Evolutionary conservation across 2,888 invertebrate species (phyloP), one percentile per base, ranked within the genome.

Genomic region (Nemurella pictetii): DNA sequence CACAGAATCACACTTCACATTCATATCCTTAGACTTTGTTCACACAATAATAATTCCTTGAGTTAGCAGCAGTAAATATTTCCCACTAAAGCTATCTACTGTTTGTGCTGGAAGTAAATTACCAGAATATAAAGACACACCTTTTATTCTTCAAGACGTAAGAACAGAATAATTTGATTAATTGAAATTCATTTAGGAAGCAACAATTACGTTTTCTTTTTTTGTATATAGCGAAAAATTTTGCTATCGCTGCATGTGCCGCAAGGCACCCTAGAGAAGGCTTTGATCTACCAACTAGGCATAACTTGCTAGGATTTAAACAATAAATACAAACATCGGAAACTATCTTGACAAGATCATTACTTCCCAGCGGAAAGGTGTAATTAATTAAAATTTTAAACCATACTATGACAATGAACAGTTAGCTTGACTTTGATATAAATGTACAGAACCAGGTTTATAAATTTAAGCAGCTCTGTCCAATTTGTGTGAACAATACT

Each of bases 191-290:
- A 32, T 81, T 81, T 81, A 35, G 80, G 55, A 55, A 55, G 55
- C 55, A 20, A 55, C 55, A 81, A 81, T 35, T 81, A 35, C 20
- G 7, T 30, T 36, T 27, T 35, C 26, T 81, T 35, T 26, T 81
- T 5, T 75, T 75, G 75, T 26, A 81, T 35, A 30, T 26, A 26
- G 32, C 15, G 26, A 81, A 36, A 81, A 32, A 20, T 32, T 3
- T 32, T 26, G 35, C 32, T 26, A 35, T 81, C 35, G n/a, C 29
- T 32, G 80, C 80, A 30, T 81, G 80, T 26, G 32, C 32, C 80
- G 35, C 80, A 85, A 85, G 85, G 85, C 85, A 85, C 85, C 55
- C 85, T 85, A 85, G 83, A 36, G 84, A 85, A 85, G 85, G 85
- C 85, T 82, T 80, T 82, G 74, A 84, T 84, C 78, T n/a, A 30